Evolutionary conservation across 2,113 vertebrate genomes (phyloP), one percentile per base, ranked within the genome.

Genomic region (Lasiurus cinereus): DNA sequence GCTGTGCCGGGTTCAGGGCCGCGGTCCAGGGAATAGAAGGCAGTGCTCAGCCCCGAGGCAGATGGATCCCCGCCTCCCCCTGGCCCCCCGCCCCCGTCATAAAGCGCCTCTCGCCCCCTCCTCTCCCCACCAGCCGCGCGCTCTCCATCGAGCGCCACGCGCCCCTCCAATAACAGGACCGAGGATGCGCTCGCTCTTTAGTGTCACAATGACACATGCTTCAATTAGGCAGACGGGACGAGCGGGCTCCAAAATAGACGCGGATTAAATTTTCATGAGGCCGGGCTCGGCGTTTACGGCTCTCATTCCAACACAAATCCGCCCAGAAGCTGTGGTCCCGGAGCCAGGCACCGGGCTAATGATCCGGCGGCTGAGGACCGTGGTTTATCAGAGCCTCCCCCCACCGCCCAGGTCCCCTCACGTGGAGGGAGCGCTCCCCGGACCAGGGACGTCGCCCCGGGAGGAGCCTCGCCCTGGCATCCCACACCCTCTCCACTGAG

Each of bases 231-330:
- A 94, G 98, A 98, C 98, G 97, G 96, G 98, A 94, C 97, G 93
- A 83, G 96, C 97, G 97, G 97, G 98, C 97, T 98, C 97, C 97
- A 95, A 98, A 98, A 98, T 97, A 98, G 98, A 98, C 98, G 98
- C 98, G 98, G 98, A 98, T 98, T 97, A 98, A 98, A 98, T 98
- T 98, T 98, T 98, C 98, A 98, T 98, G 97, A 98, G 98, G 96
- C 94, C 95, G 97, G 94, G 83, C 96, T 96, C 98, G 95, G 96
- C 98, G 97, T 98, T 97, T 96, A 97, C 12, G 70, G 94, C 98
- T 87, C 96, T 97, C 97, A 95, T 97, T 96, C 96, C 93, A 90
- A 90, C 46, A 96, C 74, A 97, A 98, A 98, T 97, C 97, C 96
- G 97, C 97, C 97, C 74, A 94, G 97, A 96, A 96, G 4, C 97